These are phyloP conservation scores for Macropis europaea DNA, from an alignment of 2,888 invertebrate genomes.

Conservation along the genomic window DNA sequence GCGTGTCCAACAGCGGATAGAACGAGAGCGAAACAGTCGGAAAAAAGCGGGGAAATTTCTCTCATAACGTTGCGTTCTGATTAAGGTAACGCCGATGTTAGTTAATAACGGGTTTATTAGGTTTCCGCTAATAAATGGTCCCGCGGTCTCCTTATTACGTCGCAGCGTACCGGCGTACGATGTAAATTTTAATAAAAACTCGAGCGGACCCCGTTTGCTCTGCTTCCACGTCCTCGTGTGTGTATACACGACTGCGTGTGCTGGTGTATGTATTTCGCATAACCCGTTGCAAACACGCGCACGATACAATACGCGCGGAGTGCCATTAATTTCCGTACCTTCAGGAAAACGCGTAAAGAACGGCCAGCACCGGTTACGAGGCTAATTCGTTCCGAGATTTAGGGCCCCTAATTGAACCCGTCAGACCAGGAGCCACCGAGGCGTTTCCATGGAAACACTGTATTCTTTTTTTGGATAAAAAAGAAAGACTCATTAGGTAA, in stretches of 20 bases:
- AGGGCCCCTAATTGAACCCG: conserved; percentile 31
- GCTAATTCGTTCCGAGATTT: conserved; percentile 39
- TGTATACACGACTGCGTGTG: neutral
- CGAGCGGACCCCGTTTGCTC: conserved; percentile 6
- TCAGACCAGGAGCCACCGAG: too few species aligned
- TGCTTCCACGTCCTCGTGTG: neutral
- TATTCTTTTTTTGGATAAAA: too few species aligned
- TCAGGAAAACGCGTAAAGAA: conserved; percentile 36
- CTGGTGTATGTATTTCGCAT: neutral
- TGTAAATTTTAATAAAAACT: conserved; percentile 63
- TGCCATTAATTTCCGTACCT: conserved; percentile 41
- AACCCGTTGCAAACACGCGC: neutral
- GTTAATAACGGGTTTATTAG: conserved; percentile 60
- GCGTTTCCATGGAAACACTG: too few species aligned
- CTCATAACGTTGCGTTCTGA: conserved; percentile 33
- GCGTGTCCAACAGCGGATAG: neutral
- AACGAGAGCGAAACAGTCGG: neutral
- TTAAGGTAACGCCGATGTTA: conserved; percentile 54
- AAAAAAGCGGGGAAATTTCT: neutral
- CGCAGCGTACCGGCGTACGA: conserved; percentile 5
- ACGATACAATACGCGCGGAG: conserved; percentile 3
- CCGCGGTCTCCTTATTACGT: conserved; percentile 47
- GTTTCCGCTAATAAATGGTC: conserved; percentile 48
- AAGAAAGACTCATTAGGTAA: too few species aligned
- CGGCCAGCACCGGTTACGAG: conserved; percentile 20